These are phyloP conservation scores for Vimba vimba DNA, from an alignment of 2,113 vertebrate genomes.

Conservation along the genomic window DNA sequence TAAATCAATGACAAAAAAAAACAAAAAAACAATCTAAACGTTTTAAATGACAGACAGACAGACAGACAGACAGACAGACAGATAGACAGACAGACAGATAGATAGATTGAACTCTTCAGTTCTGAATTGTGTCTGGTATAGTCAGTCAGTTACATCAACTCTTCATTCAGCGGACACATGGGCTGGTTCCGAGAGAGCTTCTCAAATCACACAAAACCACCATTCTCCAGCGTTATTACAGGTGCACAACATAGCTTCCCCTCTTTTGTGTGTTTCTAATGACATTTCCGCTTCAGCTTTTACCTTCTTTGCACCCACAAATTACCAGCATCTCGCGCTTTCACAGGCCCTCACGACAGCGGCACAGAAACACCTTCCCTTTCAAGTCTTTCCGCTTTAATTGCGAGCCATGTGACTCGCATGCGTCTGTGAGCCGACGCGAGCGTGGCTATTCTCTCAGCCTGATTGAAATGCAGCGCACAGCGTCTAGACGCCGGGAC, in stretches of 20 bases:
- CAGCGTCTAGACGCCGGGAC: slow-evolving; percentile 46
- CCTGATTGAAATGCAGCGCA: slow-evolving; percentile 58
- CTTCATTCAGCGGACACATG: background rate
- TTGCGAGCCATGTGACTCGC: slow-evolving; percentile 47
- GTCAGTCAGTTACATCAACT: background rate
- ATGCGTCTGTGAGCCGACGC: slow-evolving; percentile 40
- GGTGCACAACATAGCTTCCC: slow-evolving; percentile 23
- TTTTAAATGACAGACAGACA: background rate
- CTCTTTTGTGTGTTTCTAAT: slow-evolving; percentile 47
- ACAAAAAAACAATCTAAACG: no score
- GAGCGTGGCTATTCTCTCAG: slow-evolving; percentile 40
- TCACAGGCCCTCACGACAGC: slow-evolving; percentile 35
- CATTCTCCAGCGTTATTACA: background rate
- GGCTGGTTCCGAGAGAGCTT: background rate
- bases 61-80: background rate
- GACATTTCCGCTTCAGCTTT: slow-evolving; percentile 44
- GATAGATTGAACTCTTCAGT: background rate
- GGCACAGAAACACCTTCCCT: slow-evolving; percentile 42
- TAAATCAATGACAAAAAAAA: background rate
- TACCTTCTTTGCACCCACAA: slow-evolving; percentile 43
- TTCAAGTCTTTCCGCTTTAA: slow-evolving; percentile 53
- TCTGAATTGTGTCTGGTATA: background rate
- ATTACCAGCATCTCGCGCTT: slow-evolving; percentile 39
- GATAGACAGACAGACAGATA: background rate
- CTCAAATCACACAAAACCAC: background rate